Conservation (phyloP, 2,888 invertebrate genomes). For the Drosophila bunnanda region DNA sequence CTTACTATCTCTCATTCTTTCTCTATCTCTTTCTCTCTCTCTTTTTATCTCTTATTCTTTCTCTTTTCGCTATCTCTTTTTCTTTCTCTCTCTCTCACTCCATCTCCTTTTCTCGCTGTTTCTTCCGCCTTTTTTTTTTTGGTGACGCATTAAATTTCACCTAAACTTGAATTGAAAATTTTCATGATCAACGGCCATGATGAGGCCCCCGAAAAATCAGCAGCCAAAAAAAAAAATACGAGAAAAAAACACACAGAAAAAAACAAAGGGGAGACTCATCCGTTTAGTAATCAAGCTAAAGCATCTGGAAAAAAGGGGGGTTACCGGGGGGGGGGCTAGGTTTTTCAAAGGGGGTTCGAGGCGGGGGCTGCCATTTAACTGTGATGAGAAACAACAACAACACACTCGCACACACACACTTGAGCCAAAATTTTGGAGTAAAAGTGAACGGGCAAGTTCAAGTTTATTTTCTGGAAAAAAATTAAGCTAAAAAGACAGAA, state of each 20-base stretch:
- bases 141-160: conserved; percentile 67
- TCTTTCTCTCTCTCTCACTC: not conserved
- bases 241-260: conserved; percentile 6
- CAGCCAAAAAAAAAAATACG: conserved; percentile 10
- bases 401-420: conserved; percentile 12
- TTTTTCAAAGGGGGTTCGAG: not conserved
- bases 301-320: conserved; percentile 25
- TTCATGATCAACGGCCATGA: conserved; percentile 74
- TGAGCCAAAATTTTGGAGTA: conserved; percentile 56
- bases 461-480: conserved; percentile 74
- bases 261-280: conserved; percentile 36
- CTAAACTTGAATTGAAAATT: conserved; percentile 79
- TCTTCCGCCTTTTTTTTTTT: conserved; percentile 2
- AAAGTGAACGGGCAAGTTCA: conserved; percentile 80
- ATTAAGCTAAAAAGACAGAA: conserved; percentile 41
- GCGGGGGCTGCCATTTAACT: conserved; percentile 35
- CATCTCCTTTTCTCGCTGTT: not conserved
- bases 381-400: conserved; percentile 28
- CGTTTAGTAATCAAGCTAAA: conserved; percentile 39
- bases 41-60: not conserved
- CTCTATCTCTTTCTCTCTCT: not conserved
- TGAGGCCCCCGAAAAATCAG: conserved; percentile 41
- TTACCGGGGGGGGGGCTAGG: not conserved
- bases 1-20: not conserved
- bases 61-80: too few species aligned